Evolutionary conservation across 2,797 vertebrate species (phyloP).

Genomic region (Phataginus tetradactyla): DNA sequence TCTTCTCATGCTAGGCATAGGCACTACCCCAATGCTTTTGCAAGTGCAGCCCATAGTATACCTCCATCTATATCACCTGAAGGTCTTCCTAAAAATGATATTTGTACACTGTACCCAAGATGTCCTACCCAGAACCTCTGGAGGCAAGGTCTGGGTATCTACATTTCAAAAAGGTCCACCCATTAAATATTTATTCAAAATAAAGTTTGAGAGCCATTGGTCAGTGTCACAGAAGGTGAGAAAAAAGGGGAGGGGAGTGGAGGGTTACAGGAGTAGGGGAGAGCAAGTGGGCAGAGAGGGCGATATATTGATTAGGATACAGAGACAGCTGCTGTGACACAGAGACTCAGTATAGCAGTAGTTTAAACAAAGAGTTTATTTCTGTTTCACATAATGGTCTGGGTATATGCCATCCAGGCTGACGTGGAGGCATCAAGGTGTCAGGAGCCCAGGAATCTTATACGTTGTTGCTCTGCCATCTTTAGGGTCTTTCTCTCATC

Average conservation of each 20-base stretch:
- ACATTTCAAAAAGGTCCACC: not conserved
- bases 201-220: not conserved
- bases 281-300: not conserved
- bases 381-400: not conserved
- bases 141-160: not conserved
- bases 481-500: not conserved
- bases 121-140: not conserved
- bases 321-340: not conserved
- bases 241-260: not conserved
- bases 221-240: not conserved
- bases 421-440: accelerated
- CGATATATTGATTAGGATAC: not conserved
- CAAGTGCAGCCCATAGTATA: not conserved
- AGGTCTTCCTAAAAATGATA: not conserved
- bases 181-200: not conserved
- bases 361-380: not conserved
- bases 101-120: not conserved
- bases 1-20: not conserved
- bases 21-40: not conserved
- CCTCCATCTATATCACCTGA: not conserved
- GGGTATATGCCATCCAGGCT: not conserved
- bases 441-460: not conserved
- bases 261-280: not conserved
- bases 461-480: not conserved
- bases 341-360: not conserved